Base-by-base conservation (phyloP, 1,140 invertebrate genomes). In the Drosophila eugracilis region DNA sequence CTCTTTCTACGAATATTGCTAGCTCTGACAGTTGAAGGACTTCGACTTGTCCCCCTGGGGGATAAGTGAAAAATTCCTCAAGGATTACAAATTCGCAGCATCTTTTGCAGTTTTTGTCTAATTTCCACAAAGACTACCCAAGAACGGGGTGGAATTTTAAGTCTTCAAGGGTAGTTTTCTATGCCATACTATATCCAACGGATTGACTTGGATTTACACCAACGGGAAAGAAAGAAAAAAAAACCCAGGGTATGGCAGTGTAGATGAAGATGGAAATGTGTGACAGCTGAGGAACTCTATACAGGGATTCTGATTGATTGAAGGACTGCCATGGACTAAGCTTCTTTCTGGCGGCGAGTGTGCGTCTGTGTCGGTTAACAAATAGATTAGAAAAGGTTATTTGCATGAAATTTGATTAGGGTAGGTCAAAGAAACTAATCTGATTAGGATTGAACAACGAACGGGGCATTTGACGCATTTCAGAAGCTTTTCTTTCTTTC, bases 11-110 rank as follows among this genome's bases (percentile, higher is more conserved):
- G 12, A 36, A 42, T 36, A 30, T n/a, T n/a, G 22, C 15, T 34
- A 19, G 28, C 26, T 12, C 47, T 42, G n/a, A 44, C 34, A 10
- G 19, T 42, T n/a, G 37, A 39, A 49, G 49, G 59, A 60, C 69
- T 62, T 22, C 44, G 59, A 60, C 69, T 62, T 22, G 75, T 55
- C 28, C 60, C 80, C 63, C 48, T 42, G 59, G 80, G 81, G 77
- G 67, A 86, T 81, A 85, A 86, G 80, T 80, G 80, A 85, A 85
- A 86, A 85, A 86, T 86, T 85, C 80, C 39, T 54, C 58, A 86
- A 85, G 81, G 80, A 85, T 85, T 86, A 85, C 81, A 86, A 86
- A 85, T 86, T 85, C 75, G 77, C 83, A 85, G 80, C 80, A 85
- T 85, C 80, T 85, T 85, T 74, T 74, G 34, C 70, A 74, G 81